phyloP scores from a whole-genome alignment of 2,888 invertebrate species.

The Drosophila koepferae region DNA sequence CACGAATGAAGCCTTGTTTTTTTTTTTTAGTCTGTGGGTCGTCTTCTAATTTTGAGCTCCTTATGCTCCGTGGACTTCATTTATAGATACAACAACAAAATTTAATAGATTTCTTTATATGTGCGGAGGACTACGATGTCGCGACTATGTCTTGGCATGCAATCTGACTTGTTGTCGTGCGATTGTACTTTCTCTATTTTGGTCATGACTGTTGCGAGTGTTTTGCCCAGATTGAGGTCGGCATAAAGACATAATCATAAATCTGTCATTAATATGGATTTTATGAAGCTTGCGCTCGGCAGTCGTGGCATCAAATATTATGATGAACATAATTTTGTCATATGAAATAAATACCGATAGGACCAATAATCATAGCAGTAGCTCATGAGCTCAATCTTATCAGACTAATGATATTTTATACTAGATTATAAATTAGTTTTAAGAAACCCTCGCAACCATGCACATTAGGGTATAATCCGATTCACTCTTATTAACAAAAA shows the following conservation, averaged over 20 bases:
- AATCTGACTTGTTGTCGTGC: slow-evolving; percentile 38
- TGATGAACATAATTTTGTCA: neutral
- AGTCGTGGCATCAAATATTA: neutral
- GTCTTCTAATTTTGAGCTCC: slow-evolving; percentile 60
- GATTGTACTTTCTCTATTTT: slow-evolving; percentile 55
- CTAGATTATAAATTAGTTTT: too few species aligned
- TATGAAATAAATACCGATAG: neutral
- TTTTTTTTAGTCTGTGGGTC: slow-evolving; percentile 15
- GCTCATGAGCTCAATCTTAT: neutral
- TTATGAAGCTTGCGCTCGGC: neutral
- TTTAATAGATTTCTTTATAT: slow-evolving; percentile 45
- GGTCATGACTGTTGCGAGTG: slow-evolving; percentile 3
- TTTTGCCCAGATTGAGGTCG: slow-evolving; percentile 46
- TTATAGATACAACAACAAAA: slow-evolving; percentile 41
- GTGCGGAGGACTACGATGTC: slow-evolving; percentile 35
- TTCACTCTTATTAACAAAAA: too few species aligned
- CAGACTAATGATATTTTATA: neutral
- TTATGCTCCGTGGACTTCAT: slow-evolving; percentile 57
- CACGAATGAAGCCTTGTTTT: slow-evolving; percentile 56
- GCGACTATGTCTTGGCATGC: slow-evolving; percentile 62
- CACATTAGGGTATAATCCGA: too few species aligned
- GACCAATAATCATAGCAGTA: neutral
- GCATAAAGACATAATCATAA: slow-evolving; percentile 49
- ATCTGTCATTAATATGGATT: slow-evolving; percentile 17
- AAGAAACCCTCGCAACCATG: too few species aligned